Evolutionary conservation across 2,113 vertebrate genomes (phyloP).

Genomic region (Edolisoma coerulescens): DNA sequence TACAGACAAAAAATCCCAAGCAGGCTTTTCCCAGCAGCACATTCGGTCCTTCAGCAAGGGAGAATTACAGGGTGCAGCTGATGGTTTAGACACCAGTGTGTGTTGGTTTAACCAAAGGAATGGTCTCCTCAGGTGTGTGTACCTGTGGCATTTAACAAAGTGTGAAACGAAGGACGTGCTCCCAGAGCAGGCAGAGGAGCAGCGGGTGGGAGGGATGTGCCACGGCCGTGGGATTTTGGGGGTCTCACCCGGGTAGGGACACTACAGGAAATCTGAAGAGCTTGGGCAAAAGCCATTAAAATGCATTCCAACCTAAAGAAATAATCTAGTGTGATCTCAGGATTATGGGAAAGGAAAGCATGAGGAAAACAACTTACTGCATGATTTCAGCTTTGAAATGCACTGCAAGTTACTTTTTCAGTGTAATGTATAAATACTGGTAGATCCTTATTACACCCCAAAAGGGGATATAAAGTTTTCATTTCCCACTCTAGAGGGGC

Average conservation of each 20-base stretch:
- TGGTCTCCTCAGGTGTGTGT: not conserved
- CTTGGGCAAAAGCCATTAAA: not conserved
- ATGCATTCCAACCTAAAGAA: not conserved
- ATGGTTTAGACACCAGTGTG: not conserved
- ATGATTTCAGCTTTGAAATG: not conserved
- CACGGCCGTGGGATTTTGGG: fast-evolving
- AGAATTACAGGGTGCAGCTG: not conserved
- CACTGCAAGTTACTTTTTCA: not conserved
- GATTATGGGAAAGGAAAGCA: not conserved
- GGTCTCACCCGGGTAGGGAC: not conserved
- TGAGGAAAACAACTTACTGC: not conserved
- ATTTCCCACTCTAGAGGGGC: not conserved
- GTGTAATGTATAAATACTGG: not conserved
- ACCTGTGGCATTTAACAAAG: not conserved
- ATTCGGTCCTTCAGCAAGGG: not conserved
- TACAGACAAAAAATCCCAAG: not conserved
- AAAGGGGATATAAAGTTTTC: not conserved
- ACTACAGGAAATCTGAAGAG: not conserved
- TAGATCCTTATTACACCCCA: not conserved
- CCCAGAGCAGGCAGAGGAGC: not conserved
- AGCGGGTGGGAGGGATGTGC: not conserved
- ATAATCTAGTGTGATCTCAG: not conserved
- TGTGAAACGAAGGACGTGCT: not conserved
- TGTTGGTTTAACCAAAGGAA: not conserved
- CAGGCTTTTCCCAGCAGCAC: not conserved